Evolutionary conservation across 2,888 invertebrate species (phyloP).

Genomic region (Chloroclystis v-ata): DNA sequence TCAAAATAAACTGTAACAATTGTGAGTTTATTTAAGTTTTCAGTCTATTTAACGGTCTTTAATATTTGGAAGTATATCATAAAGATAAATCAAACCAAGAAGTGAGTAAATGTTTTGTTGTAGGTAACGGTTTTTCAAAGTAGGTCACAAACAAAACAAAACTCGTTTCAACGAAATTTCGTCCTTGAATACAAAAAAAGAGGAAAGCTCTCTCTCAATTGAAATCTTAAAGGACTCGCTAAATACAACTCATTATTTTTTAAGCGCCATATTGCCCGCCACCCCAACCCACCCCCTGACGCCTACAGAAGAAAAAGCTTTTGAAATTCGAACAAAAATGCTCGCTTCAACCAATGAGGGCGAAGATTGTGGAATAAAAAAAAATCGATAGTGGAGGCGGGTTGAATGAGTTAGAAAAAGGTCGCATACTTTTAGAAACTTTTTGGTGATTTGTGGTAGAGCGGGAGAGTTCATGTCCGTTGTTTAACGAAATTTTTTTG

Average conservation of each 20-base stretch:
- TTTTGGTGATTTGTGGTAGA: conserved; percentile 17
- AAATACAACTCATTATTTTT: conserved; percentile 45
- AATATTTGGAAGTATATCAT: too few relatives aligned
- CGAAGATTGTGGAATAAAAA: conserved; percentile 51
- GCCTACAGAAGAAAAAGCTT: conserved; percentile 72
- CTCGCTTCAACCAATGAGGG: conserved; percentile 57
- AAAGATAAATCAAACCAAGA: too few relatives aligned
- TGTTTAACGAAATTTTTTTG: background rate
- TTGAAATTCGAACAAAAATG: conserved; percentile 71
- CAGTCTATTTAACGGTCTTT: too few relatives aligned
- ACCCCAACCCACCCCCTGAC: conserved; percentile 45
- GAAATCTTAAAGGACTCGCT: conserved; percentile 20
- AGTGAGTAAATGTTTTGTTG: background rate
- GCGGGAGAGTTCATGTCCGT: background rate
- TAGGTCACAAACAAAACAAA: conserved; percentile 1
- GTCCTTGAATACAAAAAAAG: conserved; percentile 3
- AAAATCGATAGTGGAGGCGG: conserved; percentile 55
- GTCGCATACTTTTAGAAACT: conserved; percentile 29
- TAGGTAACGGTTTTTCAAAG: background rate
- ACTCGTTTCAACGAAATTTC: conserved; percentile 1
- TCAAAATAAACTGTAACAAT: too few relatives aligned
- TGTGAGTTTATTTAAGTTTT: too few relatives aligned
- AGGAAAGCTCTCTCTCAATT: conserved; percentile 17
- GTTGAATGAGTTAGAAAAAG: conserved; percentile 34
- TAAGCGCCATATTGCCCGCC: conserved; percentile 54